Conservation (phyloP, 2,797 vertebrate genomes). For the Psittacula derbiana region DNA sequence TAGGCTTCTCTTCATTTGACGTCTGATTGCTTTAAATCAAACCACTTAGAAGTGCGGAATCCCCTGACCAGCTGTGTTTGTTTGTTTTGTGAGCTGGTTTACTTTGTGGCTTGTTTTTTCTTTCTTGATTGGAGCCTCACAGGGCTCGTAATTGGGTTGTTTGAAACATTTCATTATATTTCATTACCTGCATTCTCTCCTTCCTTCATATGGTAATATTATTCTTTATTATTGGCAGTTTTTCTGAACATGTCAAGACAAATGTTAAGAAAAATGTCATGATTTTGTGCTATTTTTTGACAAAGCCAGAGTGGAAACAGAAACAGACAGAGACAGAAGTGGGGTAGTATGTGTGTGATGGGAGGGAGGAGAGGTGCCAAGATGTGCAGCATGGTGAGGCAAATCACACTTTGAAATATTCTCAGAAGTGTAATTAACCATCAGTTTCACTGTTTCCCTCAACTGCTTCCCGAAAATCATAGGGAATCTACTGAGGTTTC, state of each 20-base stretch:
- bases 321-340: background rate
- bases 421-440: background rate
- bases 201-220: background rate
- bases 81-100: conserved; percentile 5
- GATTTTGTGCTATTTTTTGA: conserved; percentile 16
- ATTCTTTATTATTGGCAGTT: background rate
- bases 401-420: background rate
- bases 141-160: background rate
- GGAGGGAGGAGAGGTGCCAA: background rate
- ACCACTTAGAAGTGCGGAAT: background rate
- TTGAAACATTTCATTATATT: background rate
- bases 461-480: background rate
- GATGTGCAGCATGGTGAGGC: background rate
- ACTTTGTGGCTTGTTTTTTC: background rate
- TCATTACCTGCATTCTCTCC: background rate
- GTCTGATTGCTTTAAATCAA: background rate
- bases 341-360: background rate
- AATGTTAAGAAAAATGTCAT: background rate
- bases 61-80: background rate
- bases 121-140: conserved; percentile 9
- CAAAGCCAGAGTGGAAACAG: background rate
- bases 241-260: conserved; percentile 5
- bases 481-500: background rate
- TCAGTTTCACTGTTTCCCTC: background rate
- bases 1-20: background rate